phyloP scores from a whole-genome alignment of 1,140 invertebrate species.

The Bradynema listronoti region DNA sequence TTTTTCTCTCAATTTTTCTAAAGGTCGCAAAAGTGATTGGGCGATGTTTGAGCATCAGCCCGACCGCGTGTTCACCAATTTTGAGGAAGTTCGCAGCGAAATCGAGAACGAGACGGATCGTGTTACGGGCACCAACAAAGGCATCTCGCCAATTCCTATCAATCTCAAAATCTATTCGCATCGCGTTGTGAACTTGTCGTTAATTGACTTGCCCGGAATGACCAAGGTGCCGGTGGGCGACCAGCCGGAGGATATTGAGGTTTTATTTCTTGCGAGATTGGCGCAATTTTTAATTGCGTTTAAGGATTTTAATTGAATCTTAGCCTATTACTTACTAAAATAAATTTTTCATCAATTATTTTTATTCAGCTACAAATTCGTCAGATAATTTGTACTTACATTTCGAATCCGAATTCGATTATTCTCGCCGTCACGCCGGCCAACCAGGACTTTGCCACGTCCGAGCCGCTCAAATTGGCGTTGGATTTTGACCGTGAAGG shows the following conservation, averaged over 20 bases:
- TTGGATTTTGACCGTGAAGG: slow-evolving; percentile 85
- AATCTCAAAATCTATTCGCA: slow-evolving; percentile 87
- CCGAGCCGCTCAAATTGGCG: slow-evolving; percentile 81
- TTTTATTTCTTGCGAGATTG: neutral
- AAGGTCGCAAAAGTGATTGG: slow-evolving; percentile 79
- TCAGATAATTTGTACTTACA: slow-evolving; percentile 62
- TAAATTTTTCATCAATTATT: neutral
- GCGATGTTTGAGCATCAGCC: slow-evolving; percentile 87
- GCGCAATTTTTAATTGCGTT: neutral
- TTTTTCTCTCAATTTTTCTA: slow-evolving; percentile 52
- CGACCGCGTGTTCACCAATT: slow-evolving; percentile 79
- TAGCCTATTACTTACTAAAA: no score
- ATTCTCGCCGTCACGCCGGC: slow-evolving; percentile 76
- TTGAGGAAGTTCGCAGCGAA: slow-evolving; percentile 80
- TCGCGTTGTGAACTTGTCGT: slow-evolving; percentile 75
- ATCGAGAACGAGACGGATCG: slow-evolving; percentile 84
- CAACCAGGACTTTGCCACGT: slow-evolving; percentile 93
- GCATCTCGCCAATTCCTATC: slow-evolving; percentile 88
- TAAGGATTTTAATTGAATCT: no score
- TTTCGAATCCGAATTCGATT: slow-evolving; percentile 63
- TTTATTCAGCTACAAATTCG: slow-evolving; percentile 58
- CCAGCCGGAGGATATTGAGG: slow-evolving; percentile 64
- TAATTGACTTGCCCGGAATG: slow-evolving; percentile 93
- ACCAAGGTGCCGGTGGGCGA: slow-evolving; percentile 73
- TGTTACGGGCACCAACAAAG: slow-evolving; percentile 84